Evolutionary conservation across 2,888 invertebrate species (phyloP).

Genomic region (Podabrus alpinus): DNA sequence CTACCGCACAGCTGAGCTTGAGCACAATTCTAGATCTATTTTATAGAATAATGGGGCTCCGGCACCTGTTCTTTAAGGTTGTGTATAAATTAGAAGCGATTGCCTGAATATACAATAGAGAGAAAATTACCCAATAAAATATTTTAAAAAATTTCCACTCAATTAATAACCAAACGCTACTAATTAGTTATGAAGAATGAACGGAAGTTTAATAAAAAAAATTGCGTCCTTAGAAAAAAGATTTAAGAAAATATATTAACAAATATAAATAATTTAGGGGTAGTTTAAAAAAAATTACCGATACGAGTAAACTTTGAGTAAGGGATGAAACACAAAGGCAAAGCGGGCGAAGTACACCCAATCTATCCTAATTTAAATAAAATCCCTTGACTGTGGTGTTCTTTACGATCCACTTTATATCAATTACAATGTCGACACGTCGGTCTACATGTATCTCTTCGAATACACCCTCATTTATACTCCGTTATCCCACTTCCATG

Average conservation of each 20-base stretch:
- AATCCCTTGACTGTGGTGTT: slow-evolving; percentile 31
- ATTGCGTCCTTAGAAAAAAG: background rate
- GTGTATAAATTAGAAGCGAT: slow-evolving; percentile 19
- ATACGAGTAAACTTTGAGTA: background rate
- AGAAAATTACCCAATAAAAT: background rate
- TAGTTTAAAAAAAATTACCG: background rate
- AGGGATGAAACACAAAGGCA: slow-evolving; percentile 20
- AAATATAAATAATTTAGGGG: background rate
- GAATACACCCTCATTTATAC: slow-evolving; percentile 6
- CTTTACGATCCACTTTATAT: slow-evolving; percentile 33
- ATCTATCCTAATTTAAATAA: slow-evolving; percentile 34
- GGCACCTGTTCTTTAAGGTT: slow-evolving; percentile 24
- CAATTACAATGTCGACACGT: slow-evolving; percentile 30
- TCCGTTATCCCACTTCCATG: slow-evolving; percentile 9
- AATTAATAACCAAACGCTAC: background rate
- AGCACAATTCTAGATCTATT: slow-evolving; percentile 33
- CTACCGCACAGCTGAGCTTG: slow-evolving; percentile 37
- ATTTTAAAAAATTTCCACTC: background rate
- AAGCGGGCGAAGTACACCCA: slow-evolving; percentile 22
- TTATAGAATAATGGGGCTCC: slow-evolving; percentile 22
- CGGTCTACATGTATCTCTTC: slow-evolving; percentile 12
- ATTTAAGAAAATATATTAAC: background rate
- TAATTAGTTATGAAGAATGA: background rate
- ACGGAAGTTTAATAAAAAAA: background rate
- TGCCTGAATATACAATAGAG: slow-evolving; percentile 11